These are phyloP conservation scores for Maconellicoccus hirsutus DNA, from an alignment of 1,140 invertebrate genomes.

Conservation along the genomic window DNA sequence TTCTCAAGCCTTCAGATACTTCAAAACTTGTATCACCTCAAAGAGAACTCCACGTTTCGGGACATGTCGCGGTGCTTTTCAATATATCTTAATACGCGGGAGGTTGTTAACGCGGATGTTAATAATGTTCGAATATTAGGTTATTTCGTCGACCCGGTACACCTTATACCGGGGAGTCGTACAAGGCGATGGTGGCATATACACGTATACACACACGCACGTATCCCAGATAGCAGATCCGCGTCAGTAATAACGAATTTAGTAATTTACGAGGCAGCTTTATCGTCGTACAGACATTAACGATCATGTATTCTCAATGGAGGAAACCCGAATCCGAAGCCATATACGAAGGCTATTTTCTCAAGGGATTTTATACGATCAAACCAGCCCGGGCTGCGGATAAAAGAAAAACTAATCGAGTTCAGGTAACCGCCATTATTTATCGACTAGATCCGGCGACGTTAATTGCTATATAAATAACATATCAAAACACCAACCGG, in stretches of 20 bases:
- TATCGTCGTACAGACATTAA: background rate
- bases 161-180: too few relatives aligned
- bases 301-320: background rate
- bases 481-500: background rate
- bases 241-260: conserved; percentile 8
- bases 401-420: background rate
- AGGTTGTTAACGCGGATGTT: conserved; percentile 7
- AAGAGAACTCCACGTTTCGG: too few relatives aligned
- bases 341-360: background rate
- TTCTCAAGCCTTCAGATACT: too few relatives aligned
- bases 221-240: background rate
- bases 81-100: conserved; percentile 9
- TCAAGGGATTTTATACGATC: background rate
- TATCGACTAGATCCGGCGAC: background rate
- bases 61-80: background rate
- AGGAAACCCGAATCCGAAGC: background rate
- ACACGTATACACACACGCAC: background rate
- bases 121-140: background rate
- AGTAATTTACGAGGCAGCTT: conserved; percentile 1
- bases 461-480: conserved; percentile 6
- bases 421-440: background rate
- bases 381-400: background rate
- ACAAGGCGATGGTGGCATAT: too few relatives aligned
- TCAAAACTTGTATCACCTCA: too few relatives aligned
- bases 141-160: background rate